phyloP scores from a whole-genome alignment of 2,888 invertebrate species.

The Flexamia atlantica region DNA sequence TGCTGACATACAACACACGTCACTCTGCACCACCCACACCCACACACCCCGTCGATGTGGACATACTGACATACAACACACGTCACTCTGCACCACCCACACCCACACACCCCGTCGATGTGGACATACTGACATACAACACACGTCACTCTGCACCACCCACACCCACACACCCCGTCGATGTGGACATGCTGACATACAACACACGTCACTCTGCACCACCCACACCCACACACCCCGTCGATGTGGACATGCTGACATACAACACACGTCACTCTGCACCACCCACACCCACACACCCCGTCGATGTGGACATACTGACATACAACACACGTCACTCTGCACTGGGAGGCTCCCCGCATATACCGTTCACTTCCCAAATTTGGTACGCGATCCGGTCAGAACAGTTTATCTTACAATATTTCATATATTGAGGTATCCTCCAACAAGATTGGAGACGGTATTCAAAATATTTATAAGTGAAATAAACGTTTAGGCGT shows the following conservation, averaged over 20 bases:
- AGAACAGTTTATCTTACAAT: too few relatives aligned
- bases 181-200: not conserved
- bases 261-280: too few relatives aligned
- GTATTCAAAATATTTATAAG: too few relatives aligned
- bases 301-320: not conserved
- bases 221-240: constrained; percentile 4
- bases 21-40: not conserved
- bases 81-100: not conserved
- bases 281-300: too few relatives aligned
- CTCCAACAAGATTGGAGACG: too few relatives aligned
- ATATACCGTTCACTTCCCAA: too few relatives aligned
- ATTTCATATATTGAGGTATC: too few relatives aligned
- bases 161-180: not conserved
- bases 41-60: not conserved
- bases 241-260: not conserved
- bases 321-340: not conserved
- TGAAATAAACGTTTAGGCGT: too few relatives aligned
- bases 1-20: too few relatives aligned
- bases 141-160: not conserved
- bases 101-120: not conserved
- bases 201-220: not conserved
- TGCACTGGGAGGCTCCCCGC: too few relatives aligned
- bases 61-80: too few relatives aligned
- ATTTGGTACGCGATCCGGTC: too few relatives aligned
- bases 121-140: not conserved